Percentiles rank a stretch among this genome's conserved stretches.
These are phyloP conservation scores for Nesogale talazaci DNA, from an alignment of 2,113 vertebrate genomes.

Conservation along the genomic window DNA sequence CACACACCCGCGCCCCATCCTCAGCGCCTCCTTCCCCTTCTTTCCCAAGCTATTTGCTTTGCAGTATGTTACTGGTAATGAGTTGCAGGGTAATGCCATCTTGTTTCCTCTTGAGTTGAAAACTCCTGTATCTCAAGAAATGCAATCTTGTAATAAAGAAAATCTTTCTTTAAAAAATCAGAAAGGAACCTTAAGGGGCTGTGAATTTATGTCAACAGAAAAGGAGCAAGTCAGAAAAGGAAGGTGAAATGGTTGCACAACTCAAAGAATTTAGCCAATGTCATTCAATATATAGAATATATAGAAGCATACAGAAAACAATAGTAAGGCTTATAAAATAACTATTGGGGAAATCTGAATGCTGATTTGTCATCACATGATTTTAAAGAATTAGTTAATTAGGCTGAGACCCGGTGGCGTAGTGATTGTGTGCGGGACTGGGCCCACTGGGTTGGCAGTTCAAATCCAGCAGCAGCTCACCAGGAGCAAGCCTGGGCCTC, in stretches of 20 bases:
- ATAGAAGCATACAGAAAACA: conserved; percentile 5
- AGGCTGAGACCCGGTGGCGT: too few species aligned
- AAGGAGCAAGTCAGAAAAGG: not conserved
- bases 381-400: not conserved
- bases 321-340: not conserved
- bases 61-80: conserved; percentile 88
- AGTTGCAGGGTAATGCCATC: conserved; percentile 89
- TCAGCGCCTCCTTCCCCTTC: not conserved
- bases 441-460: too few species aligned
- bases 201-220: not conserved
- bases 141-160: conserved; percentile 86
- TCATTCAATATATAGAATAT: not conserved
- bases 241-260: not conserved
- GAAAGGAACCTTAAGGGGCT: not conserved
- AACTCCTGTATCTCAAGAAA: conserved; percentile 86
- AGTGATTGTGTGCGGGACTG: too few species aligned
- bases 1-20: too few species aligned
- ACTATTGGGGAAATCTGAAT: not conserved
- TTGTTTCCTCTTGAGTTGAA: conserved; percentile 90
- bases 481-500: too few species aligned
- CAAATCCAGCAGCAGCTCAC: too few species aligned
- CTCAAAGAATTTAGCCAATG: not conserved
- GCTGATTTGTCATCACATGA: not conserved
- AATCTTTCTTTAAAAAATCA: conserved; percentile 86
- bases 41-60: conserved; percentile 90